Base-by-base conservation (phyloP, 1,140 invertebrate genomes). In the Drosophila pseudoobscura region DNA sequence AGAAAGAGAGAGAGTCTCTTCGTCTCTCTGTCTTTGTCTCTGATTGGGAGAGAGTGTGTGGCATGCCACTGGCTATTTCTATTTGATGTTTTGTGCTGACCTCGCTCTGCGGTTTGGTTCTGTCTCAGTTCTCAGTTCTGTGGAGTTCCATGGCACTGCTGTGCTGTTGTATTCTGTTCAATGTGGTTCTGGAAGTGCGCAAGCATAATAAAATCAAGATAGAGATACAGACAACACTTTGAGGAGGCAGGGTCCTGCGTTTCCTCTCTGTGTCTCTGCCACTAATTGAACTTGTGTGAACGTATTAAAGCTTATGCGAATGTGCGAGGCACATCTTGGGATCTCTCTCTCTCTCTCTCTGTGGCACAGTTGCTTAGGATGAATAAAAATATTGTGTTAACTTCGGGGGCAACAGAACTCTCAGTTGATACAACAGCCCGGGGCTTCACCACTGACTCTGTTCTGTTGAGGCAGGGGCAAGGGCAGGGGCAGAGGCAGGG, bases 381-480 rank as follows among this genome's bases (percentile, higher is more conserved):
- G 78, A 88, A 85, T 85, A 85, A 85, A 85, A 85, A 85, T 85
- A 85, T 85, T 85, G 83, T 88, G 78, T 85, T 85, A 85, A 85
- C 82, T 85, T 82, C 72, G 83, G 78, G 77, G 11, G 8, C 35
- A 13, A 39, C 35, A 74, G 75, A 58, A 60, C 75, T 66, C 57
- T 56, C 61, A 26, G 64, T 69, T 70, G 64, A 57, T 70, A 70
- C 69, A 70, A 70, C 66, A 69, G 66, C 66, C 52, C 11, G 35
- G 35, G 35, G 35, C 35, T 13, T 13, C 35, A 0, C 3, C 11
- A 13, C 35, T 13, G 4, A 13, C 35, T 5, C 35, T 13, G 11
- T 13, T 13, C 35, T 39, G 11, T 39, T 39, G 11, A 5, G 35
- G 4, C 11, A 39, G 35, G 1, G 31, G 15, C 17, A 17, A 1